Base-by-base conservation (phyloP, 2,113 vertebrate species). In the Diglossa brunneiventris region DNA sequence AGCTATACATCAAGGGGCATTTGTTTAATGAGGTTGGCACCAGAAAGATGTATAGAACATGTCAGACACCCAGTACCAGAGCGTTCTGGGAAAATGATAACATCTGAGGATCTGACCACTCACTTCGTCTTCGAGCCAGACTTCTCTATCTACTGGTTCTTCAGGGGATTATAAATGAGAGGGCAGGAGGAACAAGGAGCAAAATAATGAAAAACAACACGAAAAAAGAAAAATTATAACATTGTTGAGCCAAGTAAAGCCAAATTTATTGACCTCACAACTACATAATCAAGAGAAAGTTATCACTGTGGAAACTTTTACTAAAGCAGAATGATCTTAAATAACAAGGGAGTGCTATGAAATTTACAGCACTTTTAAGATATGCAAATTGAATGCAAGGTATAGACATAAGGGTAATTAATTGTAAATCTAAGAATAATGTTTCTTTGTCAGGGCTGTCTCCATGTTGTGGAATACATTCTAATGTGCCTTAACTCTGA, bases 341-440 rank as follows among this genome's bases (percentile, higher is more conserved):
- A 98, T 99, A 99, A 99, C 98, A 98, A 97, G 98, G 97, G 97
- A 98, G 97, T 95, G 96, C 97, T 97, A 97, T 94, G 97, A 98
- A 98, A 98, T 99, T 98, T 98, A 98, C 97, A 97, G 97, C 98
- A 98, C 98, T 98, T 98, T 98, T 98, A 99, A 99, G 98, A 99
- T 99, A 99, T 99, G 98, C 98, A 99, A 99, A 99, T 99, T 98
- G 97, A 98, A 99, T 99, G 99, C 98, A 98, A 98, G 98, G 98
- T 98, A 98, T 98, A 98, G 99, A 99, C 98, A 98, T 98, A 98
- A 98, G 98, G 98, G 99, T 99, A 99, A 99, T 99, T 99, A 99
- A 99, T 99, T 99, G 98, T 99, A 99, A 99, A 99, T 99, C 98
- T 98, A 98, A 98, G 98, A 99, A 99, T 99, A 99, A 99, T 99